Evolutionary conservation across 2,113 vertebrate genomes (phyloP).

Genomic region (Cichladusa arquata): DNA sequence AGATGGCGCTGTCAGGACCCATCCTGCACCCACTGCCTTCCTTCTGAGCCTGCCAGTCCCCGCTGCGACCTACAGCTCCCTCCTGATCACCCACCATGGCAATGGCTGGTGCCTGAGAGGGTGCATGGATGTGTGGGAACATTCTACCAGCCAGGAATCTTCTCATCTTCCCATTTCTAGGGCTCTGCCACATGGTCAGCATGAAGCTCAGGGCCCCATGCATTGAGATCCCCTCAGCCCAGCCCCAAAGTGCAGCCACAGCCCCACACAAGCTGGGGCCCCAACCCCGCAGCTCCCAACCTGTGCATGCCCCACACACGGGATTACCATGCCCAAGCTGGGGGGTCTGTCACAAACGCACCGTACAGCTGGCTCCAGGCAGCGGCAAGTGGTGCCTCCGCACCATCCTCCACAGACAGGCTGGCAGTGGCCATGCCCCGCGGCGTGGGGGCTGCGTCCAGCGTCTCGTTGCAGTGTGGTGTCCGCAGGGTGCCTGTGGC

Average conservation of each 20-base stretch:
- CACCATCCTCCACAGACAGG: not conserved
- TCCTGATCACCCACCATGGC: not conserved
- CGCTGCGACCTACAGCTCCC: accelerated
- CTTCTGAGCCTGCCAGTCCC: not conserved
- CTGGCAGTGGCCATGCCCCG: not conserved
- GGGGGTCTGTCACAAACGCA: not conserved
- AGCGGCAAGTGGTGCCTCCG: not conserved
- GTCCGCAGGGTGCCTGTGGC: not conserved
- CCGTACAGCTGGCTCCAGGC: conserved; percentile 21
- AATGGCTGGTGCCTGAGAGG: accelerated
- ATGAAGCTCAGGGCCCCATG: not conserved
- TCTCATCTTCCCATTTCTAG: not conserved
- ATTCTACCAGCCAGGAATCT: not conserved
- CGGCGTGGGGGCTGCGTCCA: not conserved
- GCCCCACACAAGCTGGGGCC: accelerated
- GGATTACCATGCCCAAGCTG: not conserved
- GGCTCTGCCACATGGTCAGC: not conserved
- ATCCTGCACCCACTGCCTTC: accelerated
- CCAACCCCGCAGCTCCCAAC: not conserved
- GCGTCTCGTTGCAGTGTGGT: not conserved
- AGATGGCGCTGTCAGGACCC: not conserved
- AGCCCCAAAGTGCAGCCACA: not conserved
- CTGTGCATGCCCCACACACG: accelerated
- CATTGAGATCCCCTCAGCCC: not conserved
- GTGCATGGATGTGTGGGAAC: not conserved